Evolutionary conservation across 2,797 vertebrate species (phyloP).

Genomic region (Sparidentex hasta): DNA sequence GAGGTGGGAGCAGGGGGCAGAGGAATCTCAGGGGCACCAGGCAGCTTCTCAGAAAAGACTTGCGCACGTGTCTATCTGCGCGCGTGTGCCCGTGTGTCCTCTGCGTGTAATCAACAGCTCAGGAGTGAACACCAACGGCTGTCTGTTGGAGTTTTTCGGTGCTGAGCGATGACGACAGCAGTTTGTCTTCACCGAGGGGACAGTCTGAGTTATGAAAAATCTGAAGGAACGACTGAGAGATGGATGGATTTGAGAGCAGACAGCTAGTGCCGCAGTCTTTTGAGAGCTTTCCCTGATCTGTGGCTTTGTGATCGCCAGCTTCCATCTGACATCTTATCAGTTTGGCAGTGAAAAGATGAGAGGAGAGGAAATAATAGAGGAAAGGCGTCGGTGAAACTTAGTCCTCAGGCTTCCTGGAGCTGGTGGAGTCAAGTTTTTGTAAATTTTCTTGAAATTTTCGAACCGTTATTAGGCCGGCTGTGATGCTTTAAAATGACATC

Average conservation of each 20-base stretch:
- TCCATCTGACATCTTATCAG: conserved; percentile 19
- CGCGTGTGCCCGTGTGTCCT: conserved; percentile 3
- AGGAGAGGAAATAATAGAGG: neutral
- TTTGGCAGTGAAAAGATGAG: conserved; percentile 12
- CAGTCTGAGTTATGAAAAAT: conserved; percentile 44
- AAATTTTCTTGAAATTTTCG: neutral
- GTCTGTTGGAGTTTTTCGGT: conserved; percentile 21
- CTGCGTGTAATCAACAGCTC: conserved; percentile 57
- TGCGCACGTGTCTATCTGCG: neutral
- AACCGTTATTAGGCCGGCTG: conserved; percentile 13
- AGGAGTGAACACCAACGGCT: conserved; percentile 15
- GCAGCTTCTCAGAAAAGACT: conserved; percentile 27
- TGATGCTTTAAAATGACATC: neutral
- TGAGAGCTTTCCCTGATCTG: neutral
- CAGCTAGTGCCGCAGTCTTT: neutral
- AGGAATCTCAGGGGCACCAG: conserved; percentile 38
- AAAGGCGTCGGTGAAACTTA: neutral
- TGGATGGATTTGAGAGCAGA: conserved; percentile 4
- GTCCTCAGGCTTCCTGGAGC: neutral
- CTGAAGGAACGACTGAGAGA: conserved; percentile 12
- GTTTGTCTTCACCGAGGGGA: conserved; percentile 53
- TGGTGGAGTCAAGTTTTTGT: neutral
- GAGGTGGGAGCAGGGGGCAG: conserved; percentile 41
- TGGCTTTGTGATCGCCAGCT: conserved; percentile 8
- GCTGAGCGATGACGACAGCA: conserved; percentile 28